These are phyloP conservation scores for Channa maculata DNA, from an alignment of 2,113 vertebrate genomes.

Conservation along the genomic window DNA sequence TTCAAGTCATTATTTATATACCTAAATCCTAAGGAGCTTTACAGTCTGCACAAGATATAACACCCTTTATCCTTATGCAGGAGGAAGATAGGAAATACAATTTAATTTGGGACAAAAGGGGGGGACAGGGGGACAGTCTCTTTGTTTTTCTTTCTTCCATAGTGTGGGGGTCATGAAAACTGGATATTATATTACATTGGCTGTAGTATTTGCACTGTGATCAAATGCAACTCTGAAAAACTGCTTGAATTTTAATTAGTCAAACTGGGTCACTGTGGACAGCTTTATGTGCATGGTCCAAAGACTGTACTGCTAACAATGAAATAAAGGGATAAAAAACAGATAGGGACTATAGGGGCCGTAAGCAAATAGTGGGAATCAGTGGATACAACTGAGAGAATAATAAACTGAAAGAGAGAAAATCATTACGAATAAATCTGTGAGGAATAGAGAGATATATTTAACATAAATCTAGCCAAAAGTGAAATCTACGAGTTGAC, in stretches of 20 bases:
- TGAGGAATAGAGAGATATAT: neutral
- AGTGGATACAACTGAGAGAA: neutral
- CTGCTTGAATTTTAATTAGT: neutral
- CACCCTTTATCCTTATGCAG: too few relatives aligned
- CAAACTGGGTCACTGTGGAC: too few relatives aligned
- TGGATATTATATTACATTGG: too few relatives aligned
- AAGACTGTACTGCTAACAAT: neutral
- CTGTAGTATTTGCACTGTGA: neutral
- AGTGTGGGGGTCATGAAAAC: too few relatives aligned
- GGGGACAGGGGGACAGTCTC: too few relatives aligned
- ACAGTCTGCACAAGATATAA: too few relatives aligned
- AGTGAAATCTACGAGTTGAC: slow-evolving; percentile 13
- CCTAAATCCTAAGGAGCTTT: too few relatives aligned
- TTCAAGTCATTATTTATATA: too few relatives aligned
- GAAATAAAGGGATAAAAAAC: neutral
- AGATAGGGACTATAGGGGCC: neutral
- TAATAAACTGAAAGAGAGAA: neutral
- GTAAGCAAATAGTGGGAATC: neutral
- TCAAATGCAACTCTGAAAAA: too few relatives aligned
- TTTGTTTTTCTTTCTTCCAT: too few relatives aligned
- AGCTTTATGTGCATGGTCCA: neutral
- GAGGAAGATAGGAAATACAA: too few relatives aligned
- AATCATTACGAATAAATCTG: neutral
- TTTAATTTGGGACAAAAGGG: too few relatives aligned
- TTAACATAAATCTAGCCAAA: neutral